phyloP scores from a whole-genome alignment of 2,797 vertebrate genomes.

The Onychomys arenicola region DNA sequence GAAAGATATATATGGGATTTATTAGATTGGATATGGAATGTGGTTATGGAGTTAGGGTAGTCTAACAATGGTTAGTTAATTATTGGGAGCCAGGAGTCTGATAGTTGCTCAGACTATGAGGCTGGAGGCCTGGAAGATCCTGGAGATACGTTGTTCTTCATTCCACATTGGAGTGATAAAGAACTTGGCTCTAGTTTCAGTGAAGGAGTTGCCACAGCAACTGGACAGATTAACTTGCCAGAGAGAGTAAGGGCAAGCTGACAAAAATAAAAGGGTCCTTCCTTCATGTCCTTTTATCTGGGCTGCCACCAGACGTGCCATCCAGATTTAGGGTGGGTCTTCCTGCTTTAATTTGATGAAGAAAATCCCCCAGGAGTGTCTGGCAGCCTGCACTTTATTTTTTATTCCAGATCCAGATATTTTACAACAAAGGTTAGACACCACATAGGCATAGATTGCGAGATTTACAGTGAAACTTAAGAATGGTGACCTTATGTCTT shows the following conservation, averaged over 20 bases:
- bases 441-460: background rate
- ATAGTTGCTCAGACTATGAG: background rate
- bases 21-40: background rate
- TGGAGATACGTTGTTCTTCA: background rate
- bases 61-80: background rate
- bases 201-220: background rate
- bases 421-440: background rate
- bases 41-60: background rate
- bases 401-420: background rate
- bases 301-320: background rate
- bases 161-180: background rate
- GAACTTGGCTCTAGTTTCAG: background rate
- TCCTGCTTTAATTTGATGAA: background rate
- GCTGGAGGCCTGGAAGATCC: background rate
- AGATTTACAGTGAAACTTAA: too few relatives aligned
- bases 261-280: background rate
- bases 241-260: background rate
- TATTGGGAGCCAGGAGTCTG: too few relatives aligned
- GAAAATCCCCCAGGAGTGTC: background rate
- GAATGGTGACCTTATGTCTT: background rate
- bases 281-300: background rate
- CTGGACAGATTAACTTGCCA: background rate
- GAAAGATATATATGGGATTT: too few relatives aligned
- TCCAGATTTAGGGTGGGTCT: background rate
- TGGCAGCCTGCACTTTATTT: background rate